phyloP scores from a whole-genome alignment of 2,797 vertebrate species.

The Coilia nasus region DNA sequence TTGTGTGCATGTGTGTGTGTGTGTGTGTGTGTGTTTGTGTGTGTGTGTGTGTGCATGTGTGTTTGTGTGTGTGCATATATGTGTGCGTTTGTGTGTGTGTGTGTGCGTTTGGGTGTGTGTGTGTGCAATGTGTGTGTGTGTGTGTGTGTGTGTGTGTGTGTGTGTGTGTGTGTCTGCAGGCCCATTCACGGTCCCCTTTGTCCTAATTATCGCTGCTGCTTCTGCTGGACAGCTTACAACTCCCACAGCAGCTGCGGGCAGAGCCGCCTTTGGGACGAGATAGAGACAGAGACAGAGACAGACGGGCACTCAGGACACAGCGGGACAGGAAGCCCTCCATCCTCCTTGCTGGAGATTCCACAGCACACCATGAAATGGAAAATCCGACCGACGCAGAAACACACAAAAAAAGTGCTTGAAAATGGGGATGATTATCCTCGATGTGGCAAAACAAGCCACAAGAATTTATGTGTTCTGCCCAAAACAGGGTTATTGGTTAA shows the following conservation, averaged over 20 bases:
- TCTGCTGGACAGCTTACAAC: neutral
- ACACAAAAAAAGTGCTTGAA: neutral
- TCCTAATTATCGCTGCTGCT: neutral
- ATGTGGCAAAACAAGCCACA: slow-evolving; percentile 8
- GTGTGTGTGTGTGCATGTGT: neutral
- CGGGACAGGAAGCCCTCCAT: neutral
- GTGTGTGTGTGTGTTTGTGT: neutral
- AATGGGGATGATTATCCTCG: neutral
- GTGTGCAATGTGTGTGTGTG: neutral
- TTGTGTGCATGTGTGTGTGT: neutral
- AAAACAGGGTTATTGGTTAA: neutral
- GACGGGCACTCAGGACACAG: neutral
- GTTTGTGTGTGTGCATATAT: neutral
- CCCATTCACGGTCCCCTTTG: neutral
- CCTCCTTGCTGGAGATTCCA: neutral
- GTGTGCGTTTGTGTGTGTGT: neutral
- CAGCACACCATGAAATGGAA: slow-evolving; percentile 8
- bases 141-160: no score
- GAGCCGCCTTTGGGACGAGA: neutral
- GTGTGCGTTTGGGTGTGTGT: no score
- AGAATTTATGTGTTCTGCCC: neutral
- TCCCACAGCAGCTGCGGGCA: neutral
- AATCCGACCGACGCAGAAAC: neutral
- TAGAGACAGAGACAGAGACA: neutral
- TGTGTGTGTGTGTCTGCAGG: neutral